phyloP scores from a whole-genome alignment of 2,888 invertebrate genomes.

The Cerastoderma edule region DNA sequence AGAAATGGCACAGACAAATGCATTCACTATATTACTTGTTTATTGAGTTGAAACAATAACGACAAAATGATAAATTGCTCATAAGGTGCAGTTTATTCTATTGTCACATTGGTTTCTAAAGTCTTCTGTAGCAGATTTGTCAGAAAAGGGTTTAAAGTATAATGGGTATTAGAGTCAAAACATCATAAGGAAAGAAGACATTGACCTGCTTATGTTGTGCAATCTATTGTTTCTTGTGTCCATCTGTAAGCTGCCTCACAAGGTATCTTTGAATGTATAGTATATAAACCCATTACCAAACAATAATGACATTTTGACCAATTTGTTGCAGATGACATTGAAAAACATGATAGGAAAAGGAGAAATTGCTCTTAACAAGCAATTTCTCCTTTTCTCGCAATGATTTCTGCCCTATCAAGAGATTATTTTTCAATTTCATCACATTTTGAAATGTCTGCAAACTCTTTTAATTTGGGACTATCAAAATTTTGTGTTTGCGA shows the following conservation, averaged over 20 bases:
- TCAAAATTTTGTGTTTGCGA: too few species aligned
- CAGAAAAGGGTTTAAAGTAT: too few species aligned
- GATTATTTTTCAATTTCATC: too few species aligned
- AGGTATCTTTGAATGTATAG: neutral
- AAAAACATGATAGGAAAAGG: neutral
- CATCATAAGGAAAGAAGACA: neutral
- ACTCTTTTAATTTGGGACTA: too few species aligned
- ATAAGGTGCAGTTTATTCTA: too few species aligned
- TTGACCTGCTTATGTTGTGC: neutral
- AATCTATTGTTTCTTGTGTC: too few species aligned
- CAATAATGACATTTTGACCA: neutral
- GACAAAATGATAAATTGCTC: constrained; percentile 4
- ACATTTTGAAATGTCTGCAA: too few species aligned
- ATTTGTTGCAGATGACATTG: neutral
- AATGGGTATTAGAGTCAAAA: neutral
- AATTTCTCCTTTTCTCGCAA: neutral
- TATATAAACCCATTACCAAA: neutral
- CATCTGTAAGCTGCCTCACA: too few species aligned
- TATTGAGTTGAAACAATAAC: neutral
- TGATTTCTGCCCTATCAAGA: too few species aligned
- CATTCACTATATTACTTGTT: neutral
- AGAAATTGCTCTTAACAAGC: neutral
- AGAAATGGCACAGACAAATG: neutral
- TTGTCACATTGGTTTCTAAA: neutral
- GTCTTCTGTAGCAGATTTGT: neutral